Evolutionary conservation across 1,140 invertebrate genomes (phyloP), one percentile per base, ranked within the genome.

Genomic region (Lepidostoma basale): DNA sequence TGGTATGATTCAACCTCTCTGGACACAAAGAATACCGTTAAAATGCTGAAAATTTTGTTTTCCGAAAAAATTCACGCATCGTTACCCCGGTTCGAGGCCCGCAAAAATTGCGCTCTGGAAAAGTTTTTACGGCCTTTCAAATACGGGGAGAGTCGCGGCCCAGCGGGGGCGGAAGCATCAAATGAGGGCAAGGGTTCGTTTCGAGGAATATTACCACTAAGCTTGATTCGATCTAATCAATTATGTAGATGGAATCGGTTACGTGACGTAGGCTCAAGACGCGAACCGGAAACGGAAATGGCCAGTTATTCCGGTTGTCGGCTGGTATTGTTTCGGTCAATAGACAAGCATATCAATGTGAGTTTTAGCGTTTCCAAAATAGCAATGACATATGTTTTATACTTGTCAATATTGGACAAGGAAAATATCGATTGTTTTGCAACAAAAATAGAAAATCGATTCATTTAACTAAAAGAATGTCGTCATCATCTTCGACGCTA

Each of bases 141-240:
- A 58, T 58, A 39, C 36, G 54, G 54, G 54, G 20, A 58, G 54
- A 23, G 54, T 58, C 30, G 54, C 14, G 54, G 54, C 20, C 20
- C 30, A 36, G 33, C 54, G 54, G 54, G 54, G 16, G 65, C n/a
- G 54, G 40, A 59, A 67, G 47, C 52, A 68, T 68, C 62, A 62
- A 68, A 68, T 56, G 67, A 62, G 47, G 22, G 16, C 45, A 45
- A 44, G 36, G 67, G 54, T 36, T 45, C 39, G 10, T 20, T 58
- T 3, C 39, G 39, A 22, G 33, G 54, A 12, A 58, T 20, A 16
- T 39, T 58, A 52, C 25, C 25, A 16, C 47, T 20, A 22, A 52
- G 47, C 25, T 14, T 52, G 47, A 52, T 68, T 62, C 45, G 23
- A 62, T 68, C 59, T 68, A 54, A 68, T 68, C 67, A 68, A 68